These are phyloP conservation scores for Dascillus cervinus DNA, from an alignment of 2,888 invertebrate genomes.

Conservation along the genomic window DNA sequence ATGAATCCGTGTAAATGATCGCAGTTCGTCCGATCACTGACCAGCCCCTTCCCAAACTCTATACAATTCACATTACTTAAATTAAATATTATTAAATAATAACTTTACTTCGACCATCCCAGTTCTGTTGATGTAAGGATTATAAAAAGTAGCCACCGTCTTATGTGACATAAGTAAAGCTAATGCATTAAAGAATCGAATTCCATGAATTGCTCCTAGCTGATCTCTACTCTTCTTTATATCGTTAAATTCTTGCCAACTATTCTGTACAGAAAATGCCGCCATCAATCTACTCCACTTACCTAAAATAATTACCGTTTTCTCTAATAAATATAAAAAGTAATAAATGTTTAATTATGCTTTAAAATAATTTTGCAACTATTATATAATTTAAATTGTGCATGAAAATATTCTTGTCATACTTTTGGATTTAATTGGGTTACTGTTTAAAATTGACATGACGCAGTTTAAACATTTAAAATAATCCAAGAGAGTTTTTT, in stretches of 20 bases:
- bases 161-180: constrained; percentile 51
- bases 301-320: constrained; percentile 3
- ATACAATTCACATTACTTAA: constrained; percentile 18
- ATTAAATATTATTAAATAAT: constrained; percentile 16
- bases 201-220: constrained; percentile 48
- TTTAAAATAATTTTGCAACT: no score
- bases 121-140: constrained; percentile 51
- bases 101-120: constrained; percentile 47
- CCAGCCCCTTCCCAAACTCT: constrained; percentile 46
- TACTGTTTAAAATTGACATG: no score
- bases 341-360: no score
- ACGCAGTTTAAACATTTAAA: no score
- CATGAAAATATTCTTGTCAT: no score
- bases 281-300: constrained; percentile 4
- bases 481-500: no score
- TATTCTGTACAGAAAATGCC: constrained; percentile 10
- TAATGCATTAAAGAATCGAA: constrained; percentile 48
- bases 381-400: no score
- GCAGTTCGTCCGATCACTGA: constrained; percentile 53
- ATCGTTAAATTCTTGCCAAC: constrained; percentile 23
- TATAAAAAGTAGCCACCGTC: constrained; percentile 52
- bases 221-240: constrained; percentile 42
- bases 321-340: no score
- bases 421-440: no score
- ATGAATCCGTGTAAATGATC: constrained; percentile 55